Percentiles rank a stretch among this genome's conserved stretches.
These are phyloP conservation scores for Eledona agricola DNA, from an alignment of 2,888 invertebrate species.

Conservation along the genomic window DNA sequence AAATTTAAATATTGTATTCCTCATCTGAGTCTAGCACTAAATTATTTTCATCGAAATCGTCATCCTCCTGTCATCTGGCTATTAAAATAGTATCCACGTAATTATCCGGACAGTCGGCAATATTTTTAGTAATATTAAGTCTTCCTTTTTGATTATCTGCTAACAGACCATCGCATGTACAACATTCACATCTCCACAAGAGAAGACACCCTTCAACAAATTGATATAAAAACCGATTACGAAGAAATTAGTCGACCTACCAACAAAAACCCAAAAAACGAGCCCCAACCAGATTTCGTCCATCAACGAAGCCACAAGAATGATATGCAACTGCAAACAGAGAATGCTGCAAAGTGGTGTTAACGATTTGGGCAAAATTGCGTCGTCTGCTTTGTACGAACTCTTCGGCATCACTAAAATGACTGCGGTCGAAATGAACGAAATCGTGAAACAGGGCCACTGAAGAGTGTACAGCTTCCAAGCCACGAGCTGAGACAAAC, in stretches of 20 bases:
- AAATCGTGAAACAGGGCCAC: conserved; percentile 59
- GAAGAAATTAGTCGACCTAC: conserved; percentile 55
- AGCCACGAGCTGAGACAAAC: conserved; percentile 50
- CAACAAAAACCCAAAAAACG: conserved; percentile 69
- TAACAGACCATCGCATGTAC: conserved; percentile 56
- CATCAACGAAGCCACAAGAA: conserved; percentile 67
- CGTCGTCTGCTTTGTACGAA: conserved; percentile 54
- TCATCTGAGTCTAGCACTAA: conserved; percentile 52
- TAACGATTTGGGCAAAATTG: conserved; percentile 50
- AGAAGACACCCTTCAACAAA: conserved; percentile 54
- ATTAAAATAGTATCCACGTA: conserved; percentile 69
- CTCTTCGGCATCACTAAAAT: conserved; percentile 67
- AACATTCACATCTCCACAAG: conserved; percentile 60
- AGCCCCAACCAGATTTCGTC: conserved; percentile 71
- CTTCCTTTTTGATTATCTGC: conserved; percentile 30
- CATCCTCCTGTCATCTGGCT: conserved; percentile 65
- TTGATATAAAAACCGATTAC: conserved; percentile 46
- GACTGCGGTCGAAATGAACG: conserved; percentile 64
- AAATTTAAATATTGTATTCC: conserved; percentile 37
- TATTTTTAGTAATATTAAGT: conserved; percentile 41
- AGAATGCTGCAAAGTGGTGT: conserved; percentile 62
- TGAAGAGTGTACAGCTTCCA: conserved; percentile 46
- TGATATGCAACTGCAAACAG: conserved; percentile 63
- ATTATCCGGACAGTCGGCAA: conserved; percentile 58
- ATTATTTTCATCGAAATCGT: conserved; percentile 54